Conservation (phyloP, 2,888 invertebrate genomes). For the Microchrysa polita region DNA sequence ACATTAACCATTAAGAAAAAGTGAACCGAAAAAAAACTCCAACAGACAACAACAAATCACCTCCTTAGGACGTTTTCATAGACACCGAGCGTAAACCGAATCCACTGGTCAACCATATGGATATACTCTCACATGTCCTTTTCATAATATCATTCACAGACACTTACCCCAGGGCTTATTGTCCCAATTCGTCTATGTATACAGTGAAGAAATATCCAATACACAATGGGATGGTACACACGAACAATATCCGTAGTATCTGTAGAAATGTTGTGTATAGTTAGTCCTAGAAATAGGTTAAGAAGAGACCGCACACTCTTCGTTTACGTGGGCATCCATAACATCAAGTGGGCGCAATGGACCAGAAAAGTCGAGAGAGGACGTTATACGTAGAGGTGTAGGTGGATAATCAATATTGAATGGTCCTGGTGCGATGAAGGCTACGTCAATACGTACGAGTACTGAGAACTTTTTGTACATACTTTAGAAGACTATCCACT, state of each 20-base stretch:
- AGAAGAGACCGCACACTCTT: too few species aligned
- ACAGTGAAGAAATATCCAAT: neutral
- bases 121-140: neutral
- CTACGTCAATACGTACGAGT: too few species aligned
- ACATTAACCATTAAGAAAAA: constrained; percentile 2
- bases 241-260: neutral
- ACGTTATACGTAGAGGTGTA: too few species aligned
- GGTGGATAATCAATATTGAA: constrained; percentile 29
- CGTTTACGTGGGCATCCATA: neutral
- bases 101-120: neutral
- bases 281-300: constrained; percentile 13
- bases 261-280: constrained; percentile 3
- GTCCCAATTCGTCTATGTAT: neutral
- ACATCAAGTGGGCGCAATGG: neutral
- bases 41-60: neutral
- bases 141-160: constrained; percentile 1
- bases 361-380: constrained; percentile 7
- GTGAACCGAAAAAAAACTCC: neutral
- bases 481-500: neutral
- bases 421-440: too few species aligned
- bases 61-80: neutral
- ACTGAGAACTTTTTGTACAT: too few species aligned
- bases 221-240: too few species aligned
- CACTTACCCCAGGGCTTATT: neutral
- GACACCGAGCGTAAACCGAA: neutral